Evolutionary conservation across 2,888 invertebrate species (phyloP).

Genomic region (Drosophila niveifrons): DNA sequence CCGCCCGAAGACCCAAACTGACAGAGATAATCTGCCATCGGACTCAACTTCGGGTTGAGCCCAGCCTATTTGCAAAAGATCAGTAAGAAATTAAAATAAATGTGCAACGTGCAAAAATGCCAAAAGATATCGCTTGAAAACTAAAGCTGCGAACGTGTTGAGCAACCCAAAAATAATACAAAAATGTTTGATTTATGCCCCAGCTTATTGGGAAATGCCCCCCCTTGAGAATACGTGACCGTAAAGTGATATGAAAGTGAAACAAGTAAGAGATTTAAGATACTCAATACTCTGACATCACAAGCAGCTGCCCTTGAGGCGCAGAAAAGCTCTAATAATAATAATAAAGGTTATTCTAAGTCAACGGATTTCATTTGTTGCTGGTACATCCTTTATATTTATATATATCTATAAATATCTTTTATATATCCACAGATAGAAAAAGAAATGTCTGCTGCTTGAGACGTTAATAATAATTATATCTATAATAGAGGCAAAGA

Average conservation of each 20-base stretch:
- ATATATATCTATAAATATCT: too few relatives aligned
- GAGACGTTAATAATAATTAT: too few relatives aligned
- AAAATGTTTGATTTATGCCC: slow-evolving; percentile 54
- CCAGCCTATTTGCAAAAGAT: slow-evolving; percentile 66
- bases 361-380: background rate
- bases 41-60: background rate
- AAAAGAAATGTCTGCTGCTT: too few relatives aligned
- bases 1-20: slow-evolving; percentile 18
- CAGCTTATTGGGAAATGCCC: slow-evolving; percentile 51
- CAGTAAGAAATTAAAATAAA: slow-evolving; percentile 75
- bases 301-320: background rate
- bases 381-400: too few relatives aligned
- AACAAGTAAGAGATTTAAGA: slow-evolving; percentile 24
- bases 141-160: slow-evolving; percentile 47
- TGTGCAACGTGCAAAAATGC: slow-evolving; percentile 78
- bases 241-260: slow-evolving; percentile 27
- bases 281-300: slow-evolving; percentile 14
- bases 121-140: slow-evolving; percentile 34
- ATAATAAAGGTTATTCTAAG: too few relatives aligned
- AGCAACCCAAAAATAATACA: slow-evolving; percentile 24
- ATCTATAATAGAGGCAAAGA: too few relatives aligned
- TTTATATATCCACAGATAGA: too few relatives aligned
- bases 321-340: background rate
- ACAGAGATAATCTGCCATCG: slow-evolving; percentile 68
- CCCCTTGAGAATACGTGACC: slow-evolving; percentile 46